These are phyloP conservation scores for Limnothrissa miodon DNA, from an alignment of 2,113 vertebrate species.

Conservation along the genomic window DNA sequence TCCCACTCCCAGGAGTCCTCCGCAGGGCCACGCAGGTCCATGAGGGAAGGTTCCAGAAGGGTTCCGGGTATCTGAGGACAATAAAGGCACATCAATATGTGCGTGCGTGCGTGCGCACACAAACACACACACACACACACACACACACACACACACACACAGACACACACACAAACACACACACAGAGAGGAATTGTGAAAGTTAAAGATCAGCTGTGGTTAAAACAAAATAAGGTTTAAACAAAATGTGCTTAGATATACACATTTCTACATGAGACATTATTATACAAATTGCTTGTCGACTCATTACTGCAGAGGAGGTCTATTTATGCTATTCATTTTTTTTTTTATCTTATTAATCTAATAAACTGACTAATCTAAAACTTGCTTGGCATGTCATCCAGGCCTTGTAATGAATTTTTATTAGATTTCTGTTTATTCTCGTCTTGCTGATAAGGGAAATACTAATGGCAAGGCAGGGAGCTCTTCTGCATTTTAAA, in stretches of 20 bases:
- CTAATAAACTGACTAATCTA: slow-evolving; percentile 67
- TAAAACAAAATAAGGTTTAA: slow-evolving; percentile 15
- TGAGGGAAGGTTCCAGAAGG: slow-evolving; percentile 82
- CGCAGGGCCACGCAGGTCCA: slow-evolving; percentile 77
- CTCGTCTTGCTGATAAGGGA: slow-evolving; percentile 77
- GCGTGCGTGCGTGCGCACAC: not conserved
- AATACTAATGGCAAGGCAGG: slow-evolving; percentile 74
- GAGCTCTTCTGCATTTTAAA: slow-evolving; percentile 71
- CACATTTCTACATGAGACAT: slow-evolving; percentile 67
- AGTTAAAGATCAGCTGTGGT: not conserved
- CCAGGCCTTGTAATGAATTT: slow-evolving; percentile 73
- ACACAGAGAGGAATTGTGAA: not conserved
- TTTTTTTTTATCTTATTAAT: slow-evolving; percentile 68
- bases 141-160: slow-evolving; percentile 13
- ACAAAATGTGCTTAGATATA: slow-evolving; percentile 70
- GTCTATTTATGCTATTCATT: slow-evolving; percentile 72
- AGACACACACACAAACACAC: slow-evolving; percentile 2
- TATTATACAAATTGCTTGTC: slow-evolving; percentile 73
- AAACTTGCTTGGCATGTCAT: slow-evolving; percentile 61
- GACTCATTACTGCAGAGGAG: slow-evolving; percentile 70
- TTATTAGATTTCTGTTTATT: slow-evolving; percentile 84
- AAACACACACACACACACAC: slow-evolving; percentile 1
- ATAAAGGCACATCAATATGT: slow-evolving; percentile 16
- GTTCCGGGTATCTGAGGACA: slow-evolving; percentile 78
- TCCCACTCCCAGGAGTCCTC: slow-evolving; percentile 97